A percentile compares a stretch with the other conserved stretches of the same genome.
These are phyloP conservation scores for Catharus fuscescens DNA, from an alignment of 2,113 vertebrate genomes.

Conservation along the genomic window DNA sequence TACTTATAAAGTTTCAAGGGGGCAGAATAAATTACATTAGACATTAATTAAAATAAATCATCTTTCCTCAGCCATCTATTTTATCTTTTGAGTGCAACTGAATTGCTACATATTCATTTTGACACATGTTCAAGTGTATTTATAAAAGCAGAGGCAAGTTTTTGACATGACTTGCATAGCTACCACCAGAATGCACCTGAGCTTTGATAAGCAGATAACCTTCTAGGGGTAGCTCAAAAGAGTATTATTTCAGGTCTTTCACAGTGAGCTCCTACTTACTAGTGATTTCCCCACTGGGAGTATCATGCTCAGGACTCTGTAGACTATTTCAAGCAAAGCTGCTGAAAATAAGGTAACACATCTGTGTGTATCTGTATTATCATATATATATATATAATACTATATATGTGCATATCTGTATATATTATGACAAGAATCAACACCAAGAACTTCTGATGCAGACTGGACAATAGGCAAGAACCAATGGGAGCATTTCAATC, in stretches of 20 bases:
- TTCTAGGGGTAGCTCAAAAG: background rate
- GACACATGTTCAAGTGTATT: background rate
- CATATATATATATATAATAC: background rate
- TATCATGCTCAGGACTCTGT: background rate
- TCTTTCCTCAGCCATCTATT: background rate
- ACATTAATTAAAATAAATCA: background rate
- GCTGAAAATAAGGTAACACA: background rate
- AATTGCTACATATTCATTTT: background rate
- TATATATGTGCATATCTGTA: background rate
- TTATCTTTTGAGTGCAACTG: background rate
- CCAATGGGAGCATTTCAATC: background rate
- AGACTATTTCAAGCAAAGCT: background rate
- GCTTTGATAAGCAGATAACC: background rate
- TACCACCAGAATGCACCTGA: background rate
- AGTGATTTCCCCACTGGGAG: background rate
- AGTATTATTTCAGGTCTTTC: background rate
- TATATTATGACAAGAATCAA: background rate
- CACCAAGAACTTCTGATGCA: background rate
- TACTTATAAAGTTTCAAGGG: background rate
- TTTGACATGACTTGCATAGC: background rate
- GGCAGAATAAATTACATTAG: background rate
- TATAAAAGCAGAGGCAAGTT: background rate
- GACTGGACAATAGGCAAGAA: background rate
- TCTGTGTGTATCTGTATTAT: background rate
- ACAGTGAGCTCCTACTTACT: background rate